A percentile compares a stretch with the other conserved stretches of the same genome.
phyloP scores from a whole-genome alignment of 2,888 invertebrate genomes.

The Crossocerus cetratus region DNA sequence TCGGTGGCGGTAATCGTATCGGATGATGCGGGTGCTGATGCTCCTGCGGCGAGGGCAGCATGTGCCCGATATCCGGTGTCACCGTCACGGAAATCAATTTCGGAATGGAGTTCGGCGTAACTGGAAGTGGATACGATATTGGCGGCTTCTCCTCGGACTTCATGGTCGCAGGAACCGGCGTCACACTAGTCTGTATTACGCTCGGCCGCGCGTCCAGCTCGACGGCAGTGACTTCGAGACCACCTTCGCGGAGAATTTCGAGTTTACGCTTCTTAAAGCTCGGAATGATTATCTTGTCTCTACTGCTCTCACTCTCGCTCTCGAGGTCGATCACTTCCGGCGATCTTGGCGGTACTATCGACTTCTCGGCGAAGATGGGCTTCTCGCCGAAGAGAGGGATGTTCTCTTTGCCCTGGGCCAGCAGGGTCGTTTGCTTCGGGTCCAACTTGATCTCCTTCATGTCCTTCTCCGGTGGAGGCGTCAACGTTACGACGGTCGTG shows the following conservation, averaged over 20 bases:
- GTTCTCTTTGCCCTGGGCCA: conserved; percentile 80
- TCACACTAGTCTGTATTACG: conserved; percentile 78
- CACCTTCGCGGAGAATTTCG: conserved; percentile 86
- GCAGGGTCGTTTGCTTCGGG: conserved; percentile 71
- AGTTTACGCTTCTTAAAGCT: conserved; percentile 84
- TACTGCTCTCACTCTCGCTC: conserved; percentile 70
- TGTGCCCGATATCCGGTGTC: conserved; percentile 77
- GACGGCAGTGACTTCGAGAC: conserved; percentile 86
- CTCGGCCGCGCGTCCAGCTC: conserved; percentile 74
- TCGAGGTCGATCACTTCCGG: conserved; percentile 84
- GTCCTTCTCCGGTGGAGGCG: conserved; percentile 76
- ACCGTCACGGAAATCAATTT: conserved; percentile 77
- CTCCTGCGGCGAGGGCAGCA: conserved; percentile 71
- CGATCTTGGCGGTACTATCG: conserved; percentile 80
- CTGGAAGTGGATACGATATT: conserved; percentile 62
- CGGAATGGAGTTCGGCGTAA: conserved; percentile 63
- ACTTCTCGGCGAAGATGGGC: conserved; percentile 68
- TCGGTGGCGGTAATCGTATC: conserved; percentile 29
- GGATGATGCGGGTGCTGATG: conserved; percentile 47
- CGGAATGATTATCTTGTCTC: conserved; percentile 74
- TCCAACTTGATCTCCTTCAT: conserved; percentile 73
- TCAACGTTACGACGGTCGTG: conserved; percentile 76
- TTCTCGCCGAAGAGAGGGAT: conserved; percentile 77
- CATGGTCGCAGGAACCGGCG: conserved; percentile 70
- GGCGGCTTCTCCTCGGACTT: conserved; percentile 69